Base-by-base conservation (phyloP, 2,113 vertebrate species). In the Kryptolebias marmoratus region DNA sequence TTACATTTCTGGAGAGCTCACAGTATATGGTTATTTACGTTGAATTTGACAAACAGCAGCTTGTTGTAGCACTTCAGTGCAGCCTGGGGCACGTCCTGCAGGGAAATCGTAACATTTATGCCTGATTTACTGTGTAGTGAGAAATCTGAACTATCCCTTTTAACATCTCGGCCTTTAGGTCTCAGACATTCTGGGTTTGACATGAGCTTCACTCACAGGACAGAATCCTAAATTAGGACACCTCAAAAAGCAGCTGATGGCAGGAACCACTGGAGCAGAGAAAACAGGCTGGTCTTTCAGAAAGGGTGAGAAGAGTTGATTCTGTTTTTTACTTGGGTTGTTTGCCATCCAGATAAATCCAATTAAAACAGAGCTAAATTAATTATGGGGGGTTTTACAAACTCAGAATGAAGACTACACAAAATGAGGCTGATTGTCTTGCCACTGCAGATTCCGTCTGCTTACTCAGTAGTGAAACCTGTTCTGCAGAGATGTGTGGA, bases 361-460 rank as follows among this genome's bases (percentile, higher is more conserved):
- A 42, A 10, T 42, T 42, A 5, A 42, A 9, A 42, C 39, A 0
- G 39, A n/a, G 32, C 69, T 11, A 30, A 70, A 64, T 78, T 56
- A 63, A 68, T 56, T 59, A 75, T 10, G 58, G 2, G 1, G 0
- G 30, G 57, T 44, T 69, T 65, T 75, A 31, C 36, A 9, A 77
- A 68, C 5, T 32, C 56, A 64, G 47, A 42, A 42, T 42, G 39
- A 42, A 42, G 39, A 42, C 10, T 42, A 42, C 2, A 63, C 30
- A 76, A 71, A 73, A 74, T 59, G 50, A 54, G 60, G 12, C 11
- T n/a, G 45, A 79, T 70, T 63, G 59, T 67, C 52, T 68, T 64
- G 45, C 58, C 67, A 32, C 14, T 79, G 39, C 39, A 42, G 10
- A 42, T 10, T 42, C 4, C 10, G 39, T 9, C 39, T 42, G 39